Evolutionary conservation across 2,113 vertebrate genomes (phyloP), one percentile per base, ranked within the genome.

Genomic region (Ictalurus furcatus): DNA sequence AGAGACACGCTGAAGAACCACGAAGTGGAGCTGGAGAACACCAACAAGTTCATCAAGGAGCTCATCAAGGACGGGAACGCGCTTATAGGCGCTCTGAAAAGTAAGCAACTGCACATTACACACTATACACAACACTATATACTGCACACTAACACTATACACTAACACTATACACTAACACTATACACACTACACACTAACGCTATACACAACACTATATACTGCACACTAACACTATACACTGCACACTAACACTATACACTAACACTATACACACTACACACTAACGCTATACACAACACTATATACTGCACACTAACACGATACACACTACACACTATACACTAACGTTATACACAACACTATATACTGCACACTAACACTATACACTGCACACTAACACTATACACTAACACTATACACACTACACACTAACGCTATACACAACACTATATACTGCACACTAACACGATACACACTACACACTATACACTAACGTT

Each of bases 11-110:
- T 99, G 84, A 97, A 98, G 93, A 98, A 97, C 91, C 98, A 99
- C 93, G 98, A 99, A 93, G 96, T 98, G 67, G 98, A 99, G 93
- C 93, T 99, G 95, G 98, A 99, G 89, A 92, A 97, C 71, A 99
- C 98, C 93, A 98, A 98, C 96, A 98, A 97, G 93, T 99, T 99
- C 93, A 99, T 99, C 90, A 98, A 98, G 91, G 97, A 99, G 92
- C 96, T 99, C 7, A 98, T 99, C 74, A 99, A 98, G 95, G 98
- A 99, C 93, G 98, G 98, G 89, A 97, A 97, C 85, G 95, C 97
- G 92, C 97, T 99, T 78, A 98, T 98, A 71, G 96, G 97, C 59
- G 97, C 98, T 5, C 94, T 98, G 91, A 95, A 94, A 91, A 97
- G 98, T 99, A 92, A 98, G 98, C 8, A 25, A 21, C 17, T 78